These are phyloP conservation scores for Dexiosoma caninum DNA, from an alignment of 2,888 invertebrate species.

Conservation along the genomic window DNA sequence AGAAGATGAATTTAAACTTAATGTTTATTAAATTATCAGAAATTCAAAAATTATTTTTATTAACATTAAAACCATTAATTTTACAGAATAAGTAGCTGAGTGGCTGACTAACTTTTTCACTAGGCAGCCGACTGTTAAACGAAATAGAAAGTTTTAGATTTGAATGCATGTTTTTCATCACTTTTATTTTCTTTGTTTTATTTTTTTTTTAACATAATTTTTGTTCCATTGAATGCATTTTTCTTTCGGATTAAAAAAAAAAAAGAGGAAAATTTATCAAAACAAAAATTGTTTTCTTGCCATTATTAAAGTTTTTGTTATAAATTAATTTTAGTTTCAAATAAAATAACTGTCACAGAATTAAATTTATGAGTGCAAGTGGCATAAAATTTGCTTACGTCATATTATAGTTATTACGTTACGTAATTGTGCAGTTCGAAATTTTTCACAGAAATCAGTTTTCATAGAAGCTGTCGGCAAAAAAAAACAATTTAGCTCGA, in stretches of 20 bases:
- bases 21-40: not conserved
- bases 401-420: no score
- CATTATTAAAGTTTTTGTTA: not conserved
- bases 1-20: not conserved
- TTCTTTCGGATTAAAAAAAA: not conserved
- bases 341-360: not conserved
- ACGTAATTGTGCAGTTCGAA: no score
- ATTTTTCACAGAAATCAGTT: no score
- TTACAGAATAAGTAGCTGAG: not conserved
- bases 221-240: conserved; percentile 61
- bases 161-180: conserved; percentile 42
- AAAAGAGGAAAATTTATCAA: not conserved
- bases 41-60: not conserved
- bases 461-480: no score
- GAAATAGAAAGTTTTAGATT: conserved; percentile 57
- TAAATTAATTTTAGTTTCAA: conserved; percentile 11
- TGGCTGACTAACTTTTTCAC: not conserved
- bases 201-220: no score
- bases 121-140: conserved; percentile 16
- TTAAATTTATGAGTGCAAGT: not conserved
- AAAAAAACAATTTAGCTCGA: no score
- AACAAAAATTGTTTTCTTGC: not conserved
- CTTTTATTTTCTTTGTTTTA: conserved; percentile 40
- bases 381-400: no score
- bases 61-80: not conserved